Evolutionary conservation across 2,113 vertebrate genomes (phyloP), one percentile per base, ranked within the genome.

Genomic region (Alethe castanea): DNA sequence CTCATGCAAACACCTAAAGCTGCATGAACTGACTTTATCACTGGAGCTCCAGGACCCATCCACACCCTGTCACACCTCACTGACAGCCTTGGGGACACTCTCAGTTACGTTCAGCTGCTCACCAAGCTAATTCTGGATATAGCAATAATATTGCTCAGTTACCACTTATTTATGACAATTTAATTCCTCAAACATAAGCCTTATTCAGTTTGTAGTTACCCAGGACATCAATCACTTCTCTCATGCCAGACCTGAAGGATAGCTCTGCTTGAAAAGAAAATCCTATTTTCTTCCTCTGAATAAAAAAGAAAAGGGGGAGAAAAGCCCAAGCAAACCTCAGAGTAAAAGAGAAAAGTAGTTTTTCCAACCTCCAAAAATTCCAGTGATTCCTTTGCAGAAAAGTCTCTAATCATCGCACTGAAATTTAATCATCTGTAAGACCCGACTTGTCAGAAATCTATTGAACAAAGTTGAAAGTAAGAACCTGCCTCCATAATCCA

Each of bases 391-490:
- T 94, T 52, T 60, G 69, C 89, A 85, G 69, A 81, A 94, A 81
- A n/a, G 17, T 93, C 90, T 95, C 69, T 95, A 82, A 91, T 88
- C 25, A 12, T 78, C 94, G 64, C 72, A 36, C 38, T 88, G 73
- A 92, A 81, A 92, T 79, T 56, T 97, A 97, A 96, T 95, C 74
- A 97, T 88, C 93, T 91, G 65, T 92, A 97, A 95, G 79, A 96
- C 50, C 74, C 79, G 70, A 61, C 81, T 91, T 96, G 91, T 97
- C 93, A 96, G 83, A 94, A 94, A 94, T 91, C 83, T 36, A 73
- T 76, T 87, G 72, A 86, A 93, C 61, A 90, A 85, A 91, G 92
- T 94, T 98, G 94, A 95, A 96, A 97, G 85, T 28, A 87, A 93
- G 81, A 96, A 85, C 84, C 71, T 95, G 77, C 62, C 86, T 96